Base-by-base conservation (phyloP, 2,888 invertebrate species). In the Yponomeuta malinellus region DNA sequence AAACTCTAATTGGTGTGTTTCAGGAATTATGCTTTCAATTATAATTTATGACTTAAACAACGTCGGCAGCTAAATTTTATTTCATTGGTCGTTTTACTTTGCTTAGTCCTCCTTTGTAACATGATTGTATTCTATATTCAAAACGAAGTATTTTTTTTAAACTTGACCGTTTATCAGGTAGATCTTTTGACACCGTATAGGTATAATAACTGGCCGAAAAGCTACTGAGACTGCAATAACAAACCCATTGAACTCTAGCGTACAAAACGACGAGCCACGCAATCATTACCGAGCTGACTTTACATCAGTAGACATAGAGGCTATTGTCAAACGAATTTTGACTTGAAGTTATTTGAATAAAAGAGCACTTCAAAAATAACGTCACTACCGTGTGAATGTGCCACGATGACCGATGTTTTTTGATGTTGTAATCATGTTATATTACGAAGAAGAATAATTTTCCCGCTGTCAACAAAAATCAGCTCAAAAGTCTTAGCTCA, bases 201-300 rank as follows among this genome's bases (percentile, higher is more conserved):
- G 86, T 59, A 85, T 86, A 85, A 86, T 86, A 90, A 90, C 89
- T 86, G 90, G 85, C 83, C 83, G 82, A 81, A 83, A 82, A 82
- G 84, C 88, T 59, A 88, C 89, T 86, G 84, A 88, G 91, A 91
- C 91, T 85, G 91, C 86, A 86, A 91, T 92, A 91, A 92, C 88
- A 89, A 91, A 91, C 91, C 90, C 92, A 91, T 91, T 90, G 92
- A 92, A 92, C 92, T 87, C 89, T 89, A 87, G 89, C 87, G 90
- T 89, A 89, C 84, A 23, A 29, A 48, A 23, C 15, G 52, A 59
- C 52, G 15, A 15, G 15, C 12, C 52, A 59, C 3, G 52, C 12
- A 59, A 59, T 59, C 52, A 59, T 59, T 59, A 59, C 52, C 15
- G 52, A 3, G 15, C 8, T 59, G 2, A 12, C 52, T 59, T 12